Evolutionary conservation across 92 coral and sea anemone genomes (phyloP), one percentile per base, ranked within the genome.

Genomic region (Porites cylindrica): DNA sequence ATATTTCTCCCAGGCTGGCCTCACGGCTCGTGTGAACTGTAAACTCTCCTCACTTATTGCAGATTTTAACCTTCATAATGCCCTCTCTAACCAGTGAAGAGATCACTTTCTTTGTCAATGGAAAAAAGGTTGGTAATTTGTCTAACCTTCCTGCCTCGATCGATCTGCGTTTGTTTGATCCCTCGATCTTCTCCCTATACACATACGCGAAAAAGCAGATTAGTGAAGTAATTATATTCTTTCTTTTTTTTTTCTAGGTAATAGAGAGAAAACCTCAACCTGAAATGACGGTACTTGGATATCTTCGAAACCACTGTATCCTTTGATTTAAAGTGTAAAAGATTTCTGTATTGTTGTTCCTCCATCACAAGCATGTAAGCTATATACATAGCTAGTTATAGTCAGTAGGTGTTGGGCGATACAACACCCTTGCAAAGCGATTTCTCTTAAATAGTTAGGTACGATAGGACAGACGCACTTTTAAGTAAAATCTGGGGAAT

Each of bases 251-350:
- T 12, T 52, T 78, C 63, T 47, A 95, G 98, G 90, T 95, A 19
- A 43, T 68, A 4, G 91, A 88, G 53, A 68, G 79, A 51, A 85
- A 93, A 73, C 94, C 90, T 8, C 98, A 95, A 58, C 98, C 98
- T 43, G 98, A 95, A 72, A 90, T 91, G 88, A 90, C 98, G 12
- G 79, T 95, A 59, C 94, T 95, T 43, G 70, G 78, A 43, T 95
- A 93, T 68, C 91, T 95, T 18, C 88, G 98, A 24, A 93, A 88
- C 68, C 90, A 77, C 69, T 47, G 98, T 95, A 95, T 95, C 98
- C 86, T 85, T 76, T 70, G 24, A 38, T 38, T 29, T 53, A 4
- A 47, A 32, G 23, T 66, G 9, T 8, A 26, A 23, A 52, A 64
- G 52, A 32, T 43, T 68, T 51, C 32, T 29, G 2, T 29, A 29